Conservation (phyloP, 1,140 invertebrate genomes). For the Drosophila willistoni region DNA sequence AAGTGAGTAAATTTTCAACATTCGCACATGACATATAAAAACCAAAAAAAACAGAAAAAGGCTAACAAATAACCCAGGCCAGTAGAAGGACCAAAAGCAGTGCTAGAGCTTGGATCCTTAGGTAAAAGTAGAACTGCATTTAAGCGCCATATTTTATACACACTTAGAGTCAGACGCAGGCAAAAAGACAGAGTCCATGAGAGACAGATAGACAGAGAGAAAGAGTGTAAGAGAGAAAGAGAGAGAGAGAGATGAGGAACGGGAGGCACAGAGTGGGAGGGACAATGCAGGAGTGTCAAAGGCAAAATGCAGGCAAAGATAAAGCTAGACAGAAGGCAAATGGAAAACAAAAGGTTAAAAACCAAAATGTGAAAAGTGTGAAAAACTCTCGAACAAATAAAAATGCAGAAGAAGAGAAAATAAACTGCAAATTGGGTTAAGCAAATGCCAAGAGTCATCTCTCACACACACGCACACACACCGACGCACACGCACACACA, state of each 20-base stretch:
- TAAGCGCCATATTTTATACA: conserved; percentile 80
- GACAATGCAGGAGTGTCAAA: conserved; percentile 69
- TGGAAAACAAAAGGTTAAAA: conserved; percentile 74
- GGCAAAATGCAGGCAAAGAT: conserved; percentile 70
- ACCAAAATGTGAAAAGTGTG: conserved; percentile 22
- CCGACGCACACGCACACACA: not conserved
- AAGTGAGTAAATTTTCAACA: conserved; percentile 70
- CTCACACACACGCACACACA: conserved; percentile 9
- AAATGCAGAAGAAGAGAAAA: conserved; percentile 6
- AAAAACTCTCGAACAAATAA: conserved; percentile 14
- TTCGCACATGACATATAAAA: conserved; percentile 74
- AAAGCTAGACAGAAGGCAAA: conserved; percentile 42
- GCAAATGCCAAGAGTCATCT: conserved; percentile 49
- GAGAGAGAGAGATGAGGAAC: not conserved
- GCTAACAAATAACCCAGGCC: conserved; percentile 57
- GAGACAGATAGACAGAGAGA: not conserved
- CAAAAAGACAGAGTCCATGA: conserved; percentile 17
- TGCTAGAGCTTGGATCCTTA: conserved; percentile 10
- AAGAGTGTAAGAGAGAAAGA: not conserved
- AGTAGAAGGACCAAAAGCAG: not conserved
- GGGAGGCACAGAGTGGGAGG: not conserved
- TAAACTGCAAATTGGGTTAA: conserved; percentile 50
- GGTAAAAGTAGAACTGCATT: conserved; percentile 62
- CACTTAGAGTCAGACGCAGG: conserved; percentile 77
- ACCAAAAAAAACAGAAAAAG: conserved; percentile 48